A percentile compares a stretch with the other conserved stretches of the same genome.
phyloP scores from a whole-genome alignment of 1,140 invertebrate species.

The Acyrthosiphon pisum region DNA sequence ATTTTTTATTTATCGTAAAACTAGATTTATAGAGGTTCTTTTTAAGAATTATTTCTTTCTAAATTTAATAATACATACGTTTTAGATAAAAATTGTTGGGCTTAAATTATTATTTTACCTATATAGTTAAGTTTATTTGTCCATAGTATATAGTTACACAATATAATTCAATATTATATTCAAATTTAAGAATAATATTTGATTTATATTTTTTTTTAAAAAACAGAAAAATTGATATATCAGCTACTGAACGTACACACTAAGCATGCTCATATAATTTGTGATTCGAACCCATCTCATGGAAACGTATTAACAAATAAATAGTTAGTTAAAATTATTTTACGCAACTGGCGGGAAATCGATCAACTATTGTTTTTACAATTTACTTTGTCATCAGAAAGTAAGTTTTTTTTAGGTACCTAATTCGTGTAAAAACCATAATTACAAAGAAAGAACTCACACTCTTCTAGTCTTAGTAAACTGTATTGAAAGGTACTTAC shows the following conservation, averaged over 20 bases:
- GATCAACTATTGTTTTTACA: too few relatives aligned
- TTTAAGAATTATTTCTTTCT: neutral
- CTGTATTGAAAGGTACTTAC: neutral
- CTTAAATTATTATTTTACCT: neutral
- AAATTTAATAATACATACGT: neutral
- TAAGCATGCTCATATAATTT: neutral
- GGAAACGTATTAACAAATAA: neutral
- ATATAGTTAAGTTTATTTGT: neutral
- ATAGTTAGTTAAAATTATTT: too few relatives aligned
- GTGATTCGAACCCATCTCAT: neutral
- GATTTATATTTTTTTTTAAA: neutral
- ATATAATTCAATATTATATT: too few relatives aligned
- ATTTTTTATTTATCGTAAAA: neutral
- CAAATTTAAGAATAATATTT: neutral
- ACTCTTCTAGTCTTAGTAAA: neutral
- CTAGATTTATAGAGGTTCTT: neutral
- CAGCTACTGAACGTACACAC: neutral
- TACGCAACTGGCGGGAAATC: too few relatives aligned
- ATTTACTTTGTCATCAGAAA: too few relatives aligned
- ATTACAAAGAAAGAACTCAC: neutral
- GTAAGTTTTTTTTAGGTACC: too few relatives aligned
- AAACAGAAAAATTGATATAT: too few relatives aligned
- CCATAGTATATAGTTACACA: too few relatives aligned
- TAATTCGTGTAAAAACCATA: neutral
- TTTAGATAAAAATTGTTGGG: neutral